Conservation (phyloP, 1,140 invertebrate genomes). For the Adoxophyes honmai region DNA sequence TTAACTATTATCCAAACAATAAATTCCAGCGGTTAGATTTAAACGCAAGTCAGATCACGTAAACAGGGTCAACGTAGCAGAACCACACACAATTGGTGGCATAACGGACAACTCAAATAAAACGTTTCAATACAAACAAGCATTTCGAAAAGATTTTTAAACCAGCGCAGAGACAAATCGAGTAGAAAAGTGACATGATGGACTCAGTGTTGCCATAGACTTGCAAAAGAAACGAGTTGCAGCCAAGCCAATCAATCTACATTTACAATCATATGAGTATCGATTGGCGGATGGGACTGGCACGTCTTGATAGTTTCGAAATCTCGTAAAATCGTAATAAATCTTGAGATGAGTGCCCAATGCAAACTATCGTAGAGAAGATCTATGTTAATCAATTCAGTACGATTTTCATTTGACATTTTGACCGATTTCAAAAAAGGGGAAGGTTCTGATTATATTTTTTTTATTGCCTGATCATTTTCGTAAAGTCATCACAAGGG, state of each 20-base stretch:
- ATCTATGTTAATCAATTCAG: too few species aligned
- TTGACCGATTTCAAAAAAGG: too few species aligned
- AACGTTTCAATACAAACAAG: constrained; percentile 11
- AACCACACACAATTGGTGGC: not conserved
- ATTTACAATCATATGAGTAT: constrained; percentile 74
- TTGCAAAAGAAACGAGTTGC: constrained; percentile 59
- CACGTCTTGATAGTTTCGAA: constrained; percentile 40
- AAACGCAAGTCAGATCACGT: not conserved
- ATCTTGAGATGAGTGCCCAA: too few species aligned
- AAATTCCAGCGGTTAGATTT: too few species aligned
- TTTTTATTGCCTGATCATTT: too few species aligned
- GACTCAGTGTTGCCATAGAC: constrained; percentile 35
- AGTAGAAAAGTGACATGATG: constrained; percentile 56
- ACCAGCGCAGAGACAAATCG: constrained; percentile 24
- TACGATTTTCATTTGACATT: too few species aligned
- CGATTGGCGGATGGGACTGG: constrained; percentile 35
- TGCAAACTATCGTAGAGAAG: too few species aligned
- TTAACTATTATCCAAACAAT: too few species aligned
- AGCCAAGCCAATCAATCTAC: constrained; percentile 72
- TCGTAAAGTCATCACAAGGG: too few species aligned
- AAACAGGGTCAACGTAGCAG: constrained; percentile 9
- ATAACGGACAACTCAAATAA: constrained; percentile 9
- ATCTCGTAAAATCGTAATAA: too few species aligned
- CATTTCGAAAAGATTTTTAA: constrained; percentile 9
- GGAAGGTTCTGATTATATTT: too few species aligned